A percentile compares a stretch with the other conserved stretches of the same genome.
Conservation (phyloP, 2,888 invertebrate genomes). For the Tachina grossa region DNA sequence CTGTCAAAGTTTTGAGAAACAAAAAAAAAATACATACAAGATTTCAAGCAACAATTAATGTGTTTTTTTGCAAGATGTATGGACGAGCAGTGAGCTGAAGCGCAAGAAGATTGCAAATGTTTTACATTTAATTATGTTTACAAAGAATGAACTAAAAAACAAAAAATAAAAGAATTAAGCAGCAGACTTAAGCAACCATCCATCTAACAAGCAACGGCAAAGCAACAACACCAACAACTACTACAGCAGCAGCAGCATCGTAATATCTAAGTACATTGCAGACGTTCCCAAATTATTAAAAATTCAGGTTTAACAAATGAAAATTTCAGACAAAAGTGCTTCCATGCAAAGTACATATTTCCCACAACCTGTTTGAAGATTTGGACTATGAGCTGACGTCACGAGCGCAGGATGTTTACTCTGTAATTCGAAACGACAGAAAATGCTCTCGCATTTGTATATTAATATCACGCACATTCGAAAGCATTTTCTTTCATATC, state of each 20-base stretch:
- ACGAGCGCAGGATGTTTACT: too few relatives aligned
- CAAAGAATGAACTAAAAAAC: conserved; percentile 11
- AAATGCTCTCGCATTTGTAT: too few relatives aligned
- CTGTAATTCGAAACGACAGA: too few relatives aligned
- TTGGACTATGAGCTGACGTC: too few relatives aligned
- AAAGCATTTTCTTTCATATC: too few relatives aligned
- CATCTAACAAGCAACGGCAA: conserved; percentile 30
- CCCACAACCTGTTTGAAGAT: too few relatives aligned
- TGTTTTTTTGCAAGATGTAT: conserved; percentile 2
- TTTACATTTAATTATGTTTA: conserved; percentile 64
- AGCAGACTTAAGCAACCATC: conserved; percentile 25
- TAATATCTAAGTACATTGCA: neutral
- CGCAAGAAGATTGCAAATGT: conserved; percentile 40
- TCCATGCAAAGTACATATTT: too few relatives aligned
- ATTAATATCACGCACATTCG: too few relatives aligned
- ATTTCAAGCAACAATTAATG: conserved; percentile 54
- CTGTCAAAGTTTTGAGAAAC: conserved; percentile 55
- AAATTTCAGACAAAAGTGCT: too few relatives aligned
- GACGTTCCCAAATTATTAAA: conserved; percentile 7
- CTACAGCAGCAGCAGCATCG: conserved; percentile 23
- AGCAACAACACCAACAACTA: too few relatives aligned
- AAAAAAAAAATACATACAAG: conserved; percentile 21
- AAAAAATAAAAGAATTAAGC: neutral
- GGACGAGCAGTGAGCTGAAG: conserved; percentile 6
- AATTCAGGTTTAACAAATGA: neutral